phyloP scores from a whole-genome alignment of 2,888 invertebrate species.

The Eupithecia insigniata region DNA sequence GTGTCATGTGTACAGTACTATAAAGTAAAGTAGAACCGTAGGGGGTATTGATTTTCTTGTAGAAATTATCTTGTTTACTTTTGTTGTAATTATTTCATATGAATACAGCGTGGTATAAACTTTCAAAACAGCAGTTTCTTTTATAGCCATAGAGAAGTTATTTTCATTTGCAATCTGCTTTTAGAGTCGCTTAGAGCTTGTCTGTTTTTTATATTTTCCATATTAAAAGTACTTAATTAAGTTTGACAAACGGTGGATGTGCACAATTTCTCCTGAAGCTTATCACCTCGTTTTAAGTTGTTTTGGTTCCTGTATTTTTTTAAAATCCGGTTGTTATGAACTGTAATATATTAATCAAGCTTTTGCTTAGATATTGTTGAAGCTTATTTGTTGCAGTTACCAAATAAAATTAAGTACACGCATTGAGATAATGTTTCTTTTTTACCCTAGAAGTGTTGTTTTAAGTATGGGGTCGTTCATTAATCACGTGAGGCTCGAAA shows the following conservation, averaged over 20 bases:
- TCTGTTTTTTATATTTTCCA: conserved; percentile 54
- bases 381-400: conserved; percentile 77
- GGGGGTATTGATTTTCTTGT: conserved; percentile 62
- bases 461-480: too few species aligned
- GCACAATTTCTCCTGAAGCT: conserved; percentile 32
- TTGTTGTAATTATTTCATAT: conserved; percentile 75
- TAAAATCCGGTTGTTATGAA: conserved; percentile 39
- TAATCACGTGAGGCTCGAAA: too few species aligned
- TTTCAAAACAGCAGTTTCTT: conserved; percentile 64
- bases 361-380: conserved; percentile 65
- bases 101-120: conserved; percentile 77
- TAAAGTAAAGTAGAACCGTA: background rate
- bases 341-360: conserved; percentile 56
- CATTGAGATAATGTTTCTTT: conserved; percentile 58
- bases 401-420: conserved; percentile 78
- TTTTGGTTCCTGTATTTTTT: conserved; percentile 41
- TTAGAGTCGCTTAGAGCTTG: conserved; percentile 75
- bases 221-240: conserved; percentile 57
- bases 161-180: conserved; percentile 67
- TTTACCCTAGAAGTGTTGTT: conserved; percentile 40
- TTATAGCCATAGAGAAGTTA: conserved; percentile 59
- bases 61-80: conserved; percentile 19
- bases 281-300: conserved; percentile 30
- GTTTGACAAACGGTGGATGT: conserved; percentile 33
- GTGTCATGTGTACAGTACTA: background rate